phyloP scores from a whole-genome alignment of 2,113 vertebrate species.

The Caracal caracal region DNA sequence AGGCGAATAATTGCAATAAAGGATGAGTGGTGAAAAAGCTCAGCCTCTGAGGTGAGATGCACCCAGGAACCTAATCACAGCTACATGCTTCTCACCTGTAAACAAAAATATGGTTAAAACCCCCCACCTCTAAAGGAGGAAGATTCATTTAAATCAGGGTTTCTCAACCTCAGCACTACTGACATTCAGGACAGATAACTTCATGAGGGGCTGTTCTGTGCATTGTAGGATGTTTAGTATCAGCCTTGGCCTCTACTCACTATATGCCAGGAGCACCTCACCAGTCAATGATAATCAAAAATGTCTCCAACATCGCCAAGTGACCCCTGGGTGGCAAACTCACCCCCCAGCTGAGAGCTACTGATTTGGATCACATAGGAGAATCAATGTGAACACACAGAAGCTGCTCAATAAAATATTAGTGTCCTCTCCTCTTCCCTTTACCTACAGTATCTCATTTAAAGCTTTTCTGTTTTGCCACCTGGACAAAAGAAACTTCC shows the following conservation, averaged over 20 bases:
- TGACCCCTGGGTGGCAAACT: background rate
- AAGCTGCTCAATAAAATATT: background rate
- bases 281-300: background rate
- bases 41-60: background rate
- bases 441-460: background rate
- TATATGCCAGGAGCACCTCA: background rate
- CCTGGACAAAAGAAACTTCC: background rate
- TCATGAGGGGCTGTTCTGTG: too few relatives aligned
- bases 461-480: background rate
- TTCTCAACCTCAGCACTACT: background rate
- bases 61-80: background rate
- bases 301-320: background rate
- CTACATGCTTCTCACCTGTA: background rate
- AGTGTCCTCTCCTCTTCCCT: background rate
- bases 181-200: background rate
- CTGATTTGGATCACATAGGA: background rate
- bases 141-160: background rate
- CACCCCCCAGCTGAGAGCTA: background rate
- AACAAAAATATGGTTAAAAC: background rate
- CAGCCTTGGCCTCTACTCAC: background rate
- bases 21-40: background rate
- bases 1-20: background rate
- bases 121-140: background rate
- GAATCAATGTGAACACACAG: rapidly evolving
- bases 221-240: rapidly evolving